Conservation (phyloP, 1,140 invertebrate species). For the Zaprionus inermis region DNA sequence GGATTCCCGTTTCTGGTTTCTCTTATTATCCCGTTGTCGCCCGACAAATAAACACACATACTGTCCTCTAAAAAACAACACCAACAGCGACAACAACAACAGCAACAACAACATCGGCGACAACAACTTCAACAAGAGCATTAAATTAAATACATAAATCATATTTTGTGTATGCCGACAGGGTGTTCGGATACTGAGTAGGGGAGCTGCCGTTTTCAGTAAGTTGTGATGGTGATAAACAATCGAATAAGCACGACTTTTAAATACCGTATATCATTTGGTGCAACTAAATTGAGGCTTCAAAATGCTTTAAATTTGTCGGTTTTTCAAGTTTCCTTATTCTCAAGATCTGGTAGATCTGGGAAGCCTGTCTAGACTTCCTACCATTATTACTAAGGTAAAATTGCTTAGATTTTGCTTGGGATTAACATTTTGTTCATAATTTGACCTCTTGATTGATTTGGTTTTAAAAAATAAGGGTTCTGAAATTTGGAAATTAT, state of each 20-base stretch:
- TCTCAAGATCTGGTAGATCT: no score
- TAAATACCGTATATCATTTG: neutral
- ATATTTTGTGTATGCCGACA: constrained; percentile 67
- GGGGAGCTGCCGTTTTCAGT: constrained; percentile 14
- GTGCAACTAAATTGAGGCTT: no score
- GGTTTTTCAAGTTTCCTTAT: neutral
- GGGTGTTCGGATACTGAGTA: constrained; percentile 45
- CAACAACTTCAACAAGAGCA: constrained; percentile 58
- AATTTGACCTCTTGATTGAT: no score
- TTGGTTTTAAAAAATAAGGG: no score
- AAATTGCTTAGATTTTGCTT: no score
- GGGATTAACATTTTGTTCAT: no score
- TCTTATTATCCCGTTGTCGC: constrained; percentile 79
- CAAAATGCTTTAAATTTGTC: no score
- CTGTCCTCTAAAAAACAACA: constrained; percentile 48
- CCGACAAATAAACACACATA: constrained; percentile 77
- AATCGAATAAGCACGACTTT: constrained; percentile 4
- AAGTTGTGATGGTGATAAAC: constrained; percentile 23
- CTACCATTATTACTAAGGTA: no score
- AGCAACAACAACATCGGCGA: constrained; percentile 18
- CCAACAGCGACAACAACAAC: constrained; percentile 26
- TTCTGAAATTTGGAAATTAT: no score
- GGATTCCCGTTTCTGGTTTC: constrained; percentile 44
- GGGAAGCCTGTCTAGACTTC: no score
- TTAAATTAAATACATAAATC: constrained; percentile 83